Base-by-base conservation (phyloP, 2,888 invertebrate genomes). In the Liodrosophila aerea region DNA sequence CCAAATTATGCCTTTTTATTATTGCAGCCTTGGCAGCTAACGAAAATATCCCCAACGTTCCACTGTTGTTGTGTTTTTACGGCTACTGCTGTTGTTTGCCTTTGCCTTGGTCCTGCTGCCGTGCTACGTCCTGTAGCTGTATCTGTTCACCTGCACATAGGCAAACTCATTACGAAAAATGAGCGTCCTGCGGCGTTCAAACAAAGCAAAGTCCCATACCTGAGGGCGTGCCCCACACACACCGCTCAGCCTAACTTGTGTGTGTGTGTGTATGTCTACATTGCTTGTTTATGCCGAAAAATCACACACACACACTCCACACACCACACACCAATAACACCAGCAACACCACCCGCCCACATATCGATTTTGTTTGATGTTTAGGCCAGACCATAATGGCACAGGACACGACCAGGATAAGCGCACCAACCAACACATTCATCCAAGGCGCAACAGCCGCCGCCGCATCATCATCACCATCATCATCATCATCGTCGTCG, bases 321-420 rank as follows among this genome's bases (percentile, higher is more conserved):
- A 44, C 33, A 16, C 31, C 18, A 15, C 11, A 33, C 44, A 47
- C n/a, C 27, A 52, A n/a, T 30, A 30, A 13, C 39, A 51, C 4
- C 45, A 45, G 7, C 39, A 45, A 30, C 44, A 27, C 47, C 44
- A n/a, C 16, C 69, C 82, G 54, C 77, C 85, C 76, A 64, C 50
- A 81, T 86, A 86, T 81, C 85, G 81, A 81, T 81, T 81, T 81
- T 81, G 86, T 81, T 81, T 81, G 85, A 86, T 81, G 81, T 84
- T 81, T 86, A 67, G 68, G 63, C 62, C 54, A 57, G 33, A 34
- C 43, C 58, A 56, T 61, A 66, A 60, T 47, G 57, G 29, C 41
- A 40, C 53, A 69, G 62, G 51, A 68, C 54, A 60, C 40, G 50
- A 51, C 16, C 61, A 50, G 54, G 69, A 68, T 73, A 68, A 39